Base-by-base conservation (phyloP, 2,797 vertebrate genomes). In the Phoebastria nigripes region DNA sequence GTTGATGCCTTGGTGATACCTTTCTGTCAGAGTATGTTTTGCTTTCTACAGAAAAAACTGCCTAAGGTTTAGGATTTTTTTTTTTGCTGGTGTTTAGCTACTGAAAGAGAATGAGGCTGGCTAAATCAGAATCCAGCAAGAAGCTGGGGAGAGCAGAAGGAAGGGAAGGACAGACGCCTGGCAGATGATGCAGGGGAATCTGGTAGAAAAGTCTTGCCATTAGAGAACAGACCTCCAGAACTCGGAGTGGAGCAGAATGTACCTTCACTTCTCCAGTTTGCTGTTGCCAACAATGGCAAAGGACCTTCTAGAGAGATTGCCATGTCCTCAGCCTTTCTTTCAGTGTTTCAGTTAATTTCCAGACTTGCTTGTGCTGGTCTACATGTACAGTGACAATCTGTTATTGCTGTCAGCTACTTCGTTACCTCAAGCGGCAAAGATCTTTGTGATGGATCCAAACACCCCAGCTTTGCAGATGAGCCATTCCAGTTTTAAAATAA, bases 81-180 rank as follows among this genome's bases (percentile, higher is more conserved):
- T 54, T 61, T 29, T 8, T 2, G 67, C 82, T 82, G 71, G n/a
- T 93, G 67, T 89, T 91, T 77, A 95, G 74, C 89, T 77, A 12
- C 67, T 1, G 4, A 87, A 49, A 15, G 67, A 77, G 79, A 46
- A 17, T 41, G 52, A 87, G 65, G 52, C 79, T 85, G 72, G 33
- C 62, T 69, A 67, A 93, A 66, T 31, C 42, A 59, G 72, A 63
- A 15, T 15, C 76, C 86, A 89, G 94, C 28, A 56, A 55, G 89
- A 52, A 88, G 69, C 77, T 89, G 86, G 76, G 51, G 71, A 49
- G 81, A 93, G 85, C 94, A 95, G 91, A 93, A 89, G 87, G 79
- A 20, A 41, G 69, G 89, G 63, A 71, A 94, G 90, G 94, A 80
- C 89, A 71, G 71, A 72, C 5, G 7, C 63, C 91, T 93, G 93